Percentiles rank a stretch among this genome's conserved stretches.
Evolutionary conservation across 2,797 vertebrate species (phyloP).

Genomic region (Lacerta viridis): DNA sequence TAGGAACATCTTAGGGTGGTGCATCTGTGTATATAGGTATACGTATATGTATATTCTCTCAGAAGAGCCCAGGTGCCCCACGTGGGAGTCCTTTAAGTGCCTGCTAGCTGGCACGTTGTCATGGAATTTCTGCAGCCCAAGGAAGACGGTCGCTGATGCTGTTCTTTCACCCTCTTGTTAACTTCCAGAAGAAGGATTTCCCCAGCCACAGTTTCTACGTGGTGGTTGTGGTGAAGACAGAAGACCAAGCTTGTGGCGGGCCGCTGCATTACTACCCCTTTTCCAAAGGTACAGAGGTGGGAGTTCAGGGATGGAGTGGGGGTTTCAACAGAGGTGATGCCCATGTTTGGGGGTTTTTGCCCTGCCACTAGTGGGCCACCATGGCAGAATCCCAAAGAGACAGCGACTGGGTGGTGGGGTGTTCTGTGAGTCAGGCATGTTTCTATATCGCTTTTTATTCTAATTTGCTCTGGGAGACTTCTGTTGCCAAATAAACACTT

Average conservation of each 20-base stretch:
- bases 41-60: too few species aligned
- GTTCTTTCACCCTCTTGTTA: too few species aligned
- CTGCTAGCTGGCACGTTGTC: background rate
- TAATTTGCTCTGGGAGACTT: background rate
- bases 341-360: rapidly evolving
- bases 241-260: slow-evolving; percentile 94
- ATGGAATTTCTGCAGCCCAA: too few species aligned
- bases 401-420: too few species aligned
- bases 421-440: background rate
- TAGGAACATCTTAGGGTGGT: too few species aligned
- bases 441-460: background rate
- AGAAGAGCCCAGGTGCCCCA: too few species aligned
- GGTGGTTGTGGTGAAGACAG: slow-evolving; percentile 97
- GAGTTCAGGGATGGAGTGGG: background rate
- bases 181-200: slow-evolving; percentile 91
- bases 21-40: too few species aligned
- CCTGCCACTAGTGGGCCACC: background rate
- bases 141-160: background rate
- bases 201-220: slow-evolving; percentile 97
- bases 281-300: slow-evolving; percentile 63
- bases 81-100: background rate
- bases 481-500: background rate
- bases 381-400: background rate
- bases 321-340: background rate
- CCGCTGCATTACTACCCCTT: slow-evolving; percentile 92